Evolutionary conservation across 2,113 vertebrate species (phyloP).

Genomic region (Alethe diademata): DNA sequence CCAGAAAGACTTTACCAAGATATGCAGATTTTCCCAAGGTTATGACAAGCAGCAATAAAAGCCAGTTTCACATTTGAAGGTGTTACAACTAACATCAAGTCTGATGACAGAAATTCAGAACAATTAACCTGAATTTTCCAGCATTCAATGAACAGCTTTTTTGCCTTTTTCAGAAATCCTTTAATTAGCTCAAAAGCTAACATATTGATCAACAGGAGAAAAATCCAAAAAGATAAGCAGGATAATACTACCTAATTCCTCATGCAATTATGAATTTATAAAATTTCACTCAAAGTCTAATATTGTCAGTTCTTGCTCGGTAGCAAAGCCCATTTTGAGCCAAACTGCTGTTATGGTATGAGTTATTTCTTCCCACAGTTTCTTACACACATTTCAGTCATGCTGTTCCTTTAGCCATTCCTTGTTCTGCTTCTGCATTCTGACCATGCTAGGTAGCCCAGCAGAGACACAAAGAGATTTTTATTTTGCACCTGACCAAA

Average conservation of each 20-base stretch:
- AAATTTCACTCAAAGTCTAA: neutral
- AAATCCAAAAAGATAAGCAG: neutral
- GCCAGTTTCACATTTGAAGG: neutral
- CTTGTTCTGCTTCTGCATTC: neutral
- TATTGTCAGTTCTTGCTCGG: neutral
- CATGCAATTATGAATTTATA: neutral
- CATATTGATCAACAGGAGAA: neutral
- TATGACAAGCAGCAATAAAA: neutral
- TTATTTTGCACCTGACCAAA: neutral
- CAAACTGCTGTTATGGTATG: neutral
- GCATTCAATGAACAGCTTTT: neutral
- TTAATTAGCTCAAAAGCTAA: neutral
- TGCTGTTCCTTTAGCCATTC: neutral
- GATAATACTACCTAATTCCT: neutral
- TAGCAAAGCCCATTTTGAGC: neutral
- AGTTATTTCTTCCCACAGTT: neutral
- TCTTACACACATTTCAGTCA: neutral
- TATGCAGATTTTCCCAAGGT: neutral
- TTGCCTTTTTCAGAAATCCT: neutral
- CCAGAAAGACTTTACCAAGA: neutral
- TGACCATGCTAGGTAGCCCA: neutral
- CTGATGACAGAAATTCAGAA: neutral
- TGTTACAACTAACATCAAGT: neutral
- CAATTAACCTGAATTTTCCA: neutral
- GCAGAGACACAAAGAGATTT: neutral